A percentile compares a stretch with the other conserved stretches of the same genome.
Evolutionary conservation across 1,140 invertebrate genomes (phyloP).

Genomic region (Gryon sp.): DNA sequence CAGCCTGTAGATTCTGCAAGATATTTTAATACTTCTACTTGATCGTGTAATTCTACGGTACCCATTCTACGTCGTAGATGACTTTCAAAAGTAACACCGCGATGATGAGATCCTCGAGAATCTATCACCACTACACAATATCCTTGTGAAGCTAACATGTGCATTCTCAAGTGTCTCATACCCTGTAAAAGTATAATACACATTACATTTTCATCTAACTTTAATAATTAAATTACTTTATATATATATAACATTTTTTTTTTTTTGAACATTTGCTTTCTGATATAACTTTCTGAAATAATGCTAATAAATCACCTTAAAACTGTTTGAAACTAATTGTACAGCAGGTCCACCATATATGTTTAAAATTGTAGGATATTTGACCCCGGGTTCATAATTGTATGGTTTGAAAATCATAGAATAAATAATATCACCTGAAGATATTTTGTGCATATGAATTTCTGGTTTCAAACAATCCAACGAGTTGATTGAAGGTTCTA

Average conservation of each 20-base stretch:
- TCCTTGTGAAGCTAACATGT: conserved; percentile 96
- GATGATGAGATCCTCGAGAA: conserved; percentile 94
- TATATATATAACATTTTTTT: neutral
- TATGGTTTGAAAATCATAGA: conserved; percentile 96
- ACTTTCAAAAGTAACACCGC: conserved; percentile 95
- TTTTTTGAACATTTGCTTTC: too few relatives aligned
- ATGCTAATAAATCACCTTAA: conserved; percentile 84
- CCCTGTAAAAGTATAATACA: conserved; percentile 81
- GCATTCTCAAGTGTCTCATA: conserved; percentile 93
- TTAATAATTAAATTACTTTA: too few relatives aligned
- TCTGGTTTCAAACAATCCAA: conserved; percentile 84
- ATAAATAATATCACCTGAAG: conserved; percentile 88
- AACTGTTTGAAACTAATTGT: conserved; percentile 97
- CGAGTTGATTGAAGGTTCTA: conserved; percentile 83
- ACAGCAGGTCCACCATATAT: conserved; percentile 99
- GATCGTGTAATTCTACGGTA: conserved; percentile 96
- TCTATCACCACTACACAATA: conserved; percentile 98
- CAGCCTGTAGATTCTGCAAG: conserved; percentile 90
- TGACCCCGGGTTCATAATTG: conserved; percentile 85
- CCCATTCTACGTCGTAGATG: conserved; percentile 94
- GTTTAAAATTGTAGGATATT: conserved; percentile 96
- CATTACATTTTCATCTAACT: too few relatives aligned
- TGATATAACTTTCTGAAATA: too few relatives aligned
- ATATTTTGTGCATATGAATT: conserved; percentile 86
- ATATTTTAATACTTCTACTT: conserved; percentile 94